phyloP scores from a whole-genome alignment of 2,888 invertebrate genomes.

The Eilema sororculum region DNA sequence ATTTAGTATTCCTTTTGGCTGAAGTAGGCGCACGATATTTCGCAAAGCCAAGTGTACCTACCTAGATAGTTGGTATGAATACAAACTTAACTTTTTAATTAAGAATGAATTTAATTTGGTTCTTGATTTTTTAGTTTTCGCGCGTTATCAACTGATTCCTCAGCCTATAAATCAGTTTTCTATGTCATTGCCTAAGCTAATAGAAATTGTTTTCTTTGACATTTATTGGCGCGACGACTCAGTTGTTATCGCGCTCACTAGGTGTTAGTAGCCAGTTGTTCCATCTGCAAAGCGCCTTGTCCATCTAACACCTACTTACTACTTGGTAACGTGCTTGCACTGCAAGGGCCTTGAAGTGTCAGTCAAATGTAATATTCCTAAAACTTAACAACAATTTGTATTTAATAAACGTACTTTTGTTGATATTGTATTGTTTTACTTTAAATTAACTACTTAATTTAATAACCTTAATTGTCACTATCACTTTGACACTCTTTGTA shows the following conservation, averaged over 20 bases:
- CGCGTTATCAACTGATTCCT: too few relatives aligned
- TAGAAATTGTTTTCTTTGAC: too few relatives aligned
- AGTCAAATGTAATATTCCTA: conserved; percentile 30
- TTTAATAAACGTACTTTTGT: conserved; percentile 51
- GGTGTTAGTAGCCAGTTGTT: too few relatives aligned
- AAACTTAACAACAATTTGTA: conserved; percentile 38
- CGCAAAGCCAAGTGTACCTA: conserved; percentile 1
- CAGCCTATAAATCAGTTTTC: too few relatives aligned
- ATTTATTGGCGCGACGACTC: too few relatives aligned
- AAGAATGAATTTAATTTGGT: background rate
- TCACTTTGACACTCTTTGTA: too few relatives aligned
- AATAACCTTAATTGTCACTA: background rate
- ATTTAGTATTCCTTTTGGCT: conserved; percentile 12
- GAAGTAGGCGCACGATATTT: conserved; percentile 38
- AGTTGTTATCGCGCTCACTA: too few relatives aligned
- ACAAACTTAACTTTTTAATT: background rate
- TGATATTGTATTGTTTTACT: conserved; percentile 41
- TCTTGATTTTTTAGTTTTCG: too few relatives aligned
- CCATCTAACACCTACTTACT: too few relatives aligned
- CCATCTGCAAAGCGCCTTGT: too few relatives aligned
- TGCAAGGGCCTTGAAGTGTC: background rate
- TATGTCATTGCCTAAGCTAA: too few relatives aligned
- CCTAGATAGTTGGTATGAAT: conserved; percentile 13
- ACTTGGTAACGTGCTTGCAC: background rate
- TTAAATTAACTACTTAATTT: background rate